Evolutionary conservation across 2,888 invertebrate genomes (phyloP).

Genomic region (Drosophila mercatorum): DNA sequence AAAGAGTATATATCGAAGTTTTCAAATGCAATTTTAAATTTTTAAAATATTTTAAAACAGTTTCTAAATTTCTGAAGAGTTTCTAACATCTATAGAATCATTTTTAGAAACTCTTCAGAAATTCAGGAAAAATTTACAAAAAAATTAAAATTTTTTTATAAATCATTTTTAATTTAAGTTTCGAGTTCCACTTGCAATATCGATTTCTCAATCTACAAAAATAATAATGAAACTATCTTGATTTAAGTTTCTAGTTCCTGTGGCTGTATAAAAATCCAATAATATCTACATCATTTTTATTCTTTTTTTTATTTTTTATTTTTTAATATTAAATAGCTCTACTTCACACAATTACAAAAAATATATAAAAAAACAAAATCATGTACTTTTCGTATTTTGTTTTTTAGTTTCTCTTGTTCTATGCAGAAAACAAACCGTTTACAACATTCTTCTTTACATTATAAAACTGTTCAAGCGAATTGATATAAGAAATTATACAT

Average conservation of each 20-base stretch:
- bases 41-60: too few species aligned
- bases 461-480: slow-evolving; percentile 44
- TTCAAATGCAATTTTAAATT: too few species aligned
- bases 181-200: too few species aligned
- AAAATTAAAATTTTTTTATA: too few species aligned
- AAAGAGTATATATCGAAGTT: too few species aligned
- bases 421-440: slow-evolving; percentile 47
- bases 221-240: too few species aligned
- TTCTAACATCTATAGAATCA: too few species aligned
- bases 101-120: too few species aligned
- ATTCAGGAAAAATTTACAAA: too few species aligned
- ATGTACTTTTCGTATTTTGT: slow-evolving; percentile 20
- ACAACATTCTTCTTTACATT: slow-evolving; percentile 37
- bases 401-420: slow-evolving; percentile 20
- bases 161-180: too few species aligned
- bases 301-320: slow-evolving; percentile 40
- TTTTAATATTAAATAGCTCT: slow-evolving; percentile 70
- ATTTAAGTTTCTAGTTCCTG: slow-evolving; percentile 9
- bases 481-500: slow-evolving; percentile 21
- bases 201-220: too few species aligned
- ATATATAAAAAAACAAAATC: slow-evolving; percentile 32
- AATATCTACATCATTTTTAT: slow-evolving; percentile 46
- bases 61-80: too few species aligned
- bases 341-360: slow-evolving; percentile 59
- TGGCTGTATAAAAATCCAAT: slow-evolving; percentile 48